These are phyloP conservation scores for Morphnarchus princeps DNA, from an alignment of 2,113 vertebrate genomes.

Conservation along the genomic window DNA sequence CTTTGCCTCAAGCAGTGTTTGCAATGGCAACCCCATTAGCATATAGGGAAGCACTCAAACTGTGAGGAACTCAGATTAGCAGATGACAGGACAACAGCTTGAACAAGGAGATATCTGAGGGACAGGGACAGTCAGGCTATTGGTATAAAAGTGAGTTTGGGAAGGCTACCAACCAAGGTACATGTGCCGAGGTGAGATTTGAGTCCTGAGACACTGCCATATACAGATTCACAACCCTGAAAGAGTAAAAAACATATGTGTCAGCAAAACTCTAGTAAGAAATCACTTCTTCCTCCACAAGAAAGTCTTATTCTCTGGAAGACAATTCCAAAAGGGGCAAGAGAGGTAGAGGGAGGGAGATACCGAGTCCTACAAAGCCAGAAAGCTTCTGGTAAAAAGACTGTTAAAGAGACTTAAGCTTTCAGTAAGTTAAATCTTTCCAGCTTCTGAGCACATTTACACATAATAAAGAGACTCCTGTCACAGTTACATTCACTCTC, in stretches of 20 bases:
- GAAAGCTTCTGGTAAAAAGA: background rate
- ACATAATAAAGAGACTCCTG: background rate
- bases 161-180: conserved; percentile 78
- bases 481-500: background rate
- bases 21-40: background rate
- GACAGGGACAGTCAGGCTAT: background rate
- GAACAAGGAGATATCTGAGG: background rate
- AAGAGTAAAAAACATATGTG: background rate
- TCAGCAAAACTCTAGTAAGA: background rate
- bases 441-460: background rate
- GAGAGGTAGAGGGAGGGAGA: background rate
- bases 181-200: conserved; percentile 93
- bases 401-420: background rate
- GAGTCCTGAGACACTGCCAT: conserved; percentile 92
- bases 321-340: background rate
- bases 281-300: background rate
- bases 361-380: background rate
- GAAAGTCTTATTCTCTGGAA: background rate
- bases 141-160: background rate
- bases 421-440: background rate
- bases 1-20: background rate
- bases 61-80: background rate
- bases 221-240: conserved; percentile 89
- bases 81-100: background rate
- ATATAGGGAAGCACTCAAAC: background rate